These are phyloP conservation scores for Cloeon dipterum DNA, from an alignment of 2,888 invertebrate species.

Conservation along the genomic window DNA sequence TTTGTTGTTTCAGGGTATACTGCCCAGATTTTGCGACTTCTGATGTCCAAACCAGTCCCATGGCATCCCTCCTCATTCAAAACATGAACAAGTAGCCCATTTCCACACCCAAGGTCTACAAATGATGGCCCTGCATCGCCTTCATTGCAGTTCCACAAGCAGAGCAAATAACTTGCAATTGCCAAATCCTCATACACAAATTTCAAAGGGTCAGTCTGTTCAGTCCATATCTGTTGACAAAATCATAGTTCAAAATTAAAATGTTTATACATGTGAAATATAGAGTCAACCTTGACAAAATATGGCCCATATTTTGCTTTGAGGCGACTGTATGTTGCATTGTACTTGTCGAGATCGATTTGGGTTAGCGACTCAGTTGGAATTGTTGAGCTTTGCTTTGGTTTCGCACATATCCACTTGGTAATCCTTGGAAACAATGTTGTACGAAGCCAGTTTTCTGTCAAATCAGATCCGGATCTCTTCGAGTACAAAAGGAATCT, in stretches of 20 bases:
- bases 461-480: slow-evolving; percentile 8
- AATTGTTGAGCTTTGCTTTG: background rate
- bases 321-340: slow-evolving; percentile 40
- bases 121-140: slow-evolving; percentile 33
- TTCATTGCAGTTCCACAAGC: slow-evolving; percentile 47
- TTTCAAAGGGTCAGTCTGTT: slow-evolving; percentile 81
- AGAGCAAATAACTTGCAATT: slow-evolving; percentile 66
- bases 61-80: slow-evolving; percentile 59
- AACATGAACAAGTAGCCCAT: slow-evolving; percentile 79
- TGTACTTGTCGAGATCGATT: slow-evolving; percentile 43
- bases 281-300: slow-evolving; percentile 35
- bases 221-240: slow-evolving; percentile 54
- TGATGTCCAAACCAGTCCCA: slow-evolving; percentile 66
- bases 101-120: slow-evolving; percentile 93
- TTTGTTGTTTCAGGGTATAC: slow-evolving; percentile 37
- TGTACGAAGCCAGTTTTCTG: slow-evolving; percentile 26
- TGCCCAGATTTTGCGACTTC: slow-evolving; percentile 74
- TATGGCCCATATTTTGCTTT: slow-evolving; percentile 56
- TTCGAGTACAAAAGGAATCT: slow-evolving; percentile 3
- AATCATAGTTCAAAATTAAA: background rate
- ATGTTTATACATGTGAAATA: background rate
- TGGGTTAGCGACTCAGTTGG: slow-evolving; percentile 32
- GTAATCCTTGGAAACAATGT: slow-evolving; percentile 32
- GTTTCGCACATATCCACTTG: slow-evolving; percentile 31
- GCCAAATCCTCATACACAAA: slow-evolving; percentile 93